Percentiles rank a stretch among this genome's conserved stretches.
Conservation (phyloP, 1,140 invertebrate species). For the Charaxes varanes region DNA sequence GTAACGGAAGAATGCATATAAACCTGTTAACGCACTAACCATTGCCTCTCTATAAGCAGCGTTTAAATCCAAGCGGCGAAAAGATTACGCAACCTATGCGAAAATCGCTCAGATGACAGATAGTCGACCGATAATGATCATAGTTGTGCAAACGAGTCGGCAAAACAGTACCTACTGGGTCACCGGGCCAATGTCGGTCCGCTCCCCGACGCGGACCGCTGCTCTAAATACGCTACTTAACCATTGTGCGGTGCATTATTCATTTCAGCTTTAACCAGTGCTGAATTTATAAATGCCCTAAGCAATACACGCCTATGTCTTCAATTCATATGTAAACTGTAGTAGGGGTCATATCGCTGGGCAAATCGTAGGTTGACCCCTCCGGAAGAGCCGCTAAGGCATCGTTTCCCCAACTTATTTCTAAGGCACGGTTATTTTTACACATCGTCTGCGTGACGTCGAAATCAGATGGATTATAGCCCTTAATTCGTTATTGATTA, state of each 20-base stretch:
- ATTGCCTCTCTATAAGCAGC: constrained; percentile 11
- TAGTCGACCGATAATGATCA: constrained; percentile 21
- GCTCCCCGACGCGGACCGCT: constrained; percentile 13
- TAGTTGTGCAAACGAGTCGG: constrained; percentile 33
- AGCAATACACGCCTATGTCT: too few relatives aligned
- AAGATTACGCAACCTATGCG: constrained; percentile 18
- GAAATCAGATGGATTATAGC: too few relatives aligned
- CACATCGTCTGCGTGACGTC: too few relatives aligned
- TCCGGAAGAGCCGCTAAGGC: too few relatives aligned
- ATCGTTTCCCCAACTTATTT: too few relatives aligned
- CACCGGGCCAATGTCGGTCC: constrained; percentile 43
- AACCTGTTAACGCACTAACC: constrained; percentile 13
- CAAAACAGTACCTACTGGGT: constrained; percentile 33
- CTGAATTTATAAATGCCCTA: too few relatives aligned
- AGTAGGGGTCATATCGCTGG: too few relatives aligned
- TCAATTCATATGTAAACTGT: too few relatives aligned
- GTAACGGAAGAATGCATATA: constrained; percentile 7
- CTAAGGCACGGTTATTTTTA: too few relatives aligned
- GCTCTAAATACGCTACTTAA: constrained; percentile 15
- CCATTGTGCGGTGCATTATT: neutral
- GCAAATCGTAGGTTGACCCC: too few relatives aligned
- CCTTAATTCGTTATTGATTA: too few relatives aligned
- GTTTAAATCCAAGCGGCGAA: constrained; percentile 13
- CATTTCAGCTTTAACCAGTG: constrained; percentile 2
- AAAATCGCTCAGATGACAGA: constrained; percentile 22